Base-by-base conservation (phyloP, 2,797 vertebrate genomes). In the Atherinosoma microstoma region DNA sequence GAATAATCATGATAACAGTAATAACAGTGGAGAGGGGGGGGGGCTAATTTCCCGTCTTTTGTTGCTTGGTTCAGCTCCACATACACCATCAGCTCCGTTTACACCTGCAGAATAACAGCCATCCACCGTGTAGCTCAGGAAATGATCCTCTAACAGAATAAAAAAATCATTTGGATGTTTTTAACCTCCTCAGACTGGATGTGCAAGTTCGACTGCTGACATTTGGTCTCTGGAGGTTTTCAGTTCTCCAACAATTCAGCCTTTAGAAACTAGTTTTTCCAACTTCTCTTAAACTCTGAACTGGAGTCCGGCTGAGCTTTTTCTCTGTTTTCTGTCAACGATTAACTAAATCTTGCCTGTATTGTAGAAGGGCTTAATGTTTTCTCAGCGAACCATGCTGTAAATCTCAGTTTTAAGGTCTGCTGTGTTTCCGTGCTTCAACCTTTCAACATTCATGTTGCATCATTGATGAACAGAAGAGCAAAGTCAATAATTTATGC, bases 21-120 rank as follows among this genome's bases (percentile, higher is more conserved):
- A 75, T 73, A 54, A 75, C 2, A 49, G 56, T 15, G 67, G 54
- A 22, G 76, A 42, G 62, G 36, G 38, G 70, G 57, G 74, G 56
- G 45, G 35, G 69, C 65, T 85, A 32, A 85, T 86, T 83, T 88
- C 67, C 75, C 16, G 30, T 61, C 63, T 42, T 84, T 84, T 84
- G 84, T 86, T 82, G 11, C 66, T 68, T 38, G 10, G 18, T 35
- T 59, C 38, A 49, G 35, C 10, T 13, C 51, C 24, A 12, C 22
- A 54, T 27, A 15, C 12, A 6, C 20, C 18, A 8, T n/a, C 0
- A 67, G 42, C 9, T 35, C 15, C 22, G 58, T 47, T 73, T 34
- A 68, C 22, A 60, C 38, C 29, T 13, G 29, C 42, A 6, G 40
- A 45, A 12, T 18, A 45, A 45, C 40, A 45, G 15, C 18, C 40